Conservation (phyloP, 2,888 invertebrate genomes). For the Pelosia muscerda region DNA sequence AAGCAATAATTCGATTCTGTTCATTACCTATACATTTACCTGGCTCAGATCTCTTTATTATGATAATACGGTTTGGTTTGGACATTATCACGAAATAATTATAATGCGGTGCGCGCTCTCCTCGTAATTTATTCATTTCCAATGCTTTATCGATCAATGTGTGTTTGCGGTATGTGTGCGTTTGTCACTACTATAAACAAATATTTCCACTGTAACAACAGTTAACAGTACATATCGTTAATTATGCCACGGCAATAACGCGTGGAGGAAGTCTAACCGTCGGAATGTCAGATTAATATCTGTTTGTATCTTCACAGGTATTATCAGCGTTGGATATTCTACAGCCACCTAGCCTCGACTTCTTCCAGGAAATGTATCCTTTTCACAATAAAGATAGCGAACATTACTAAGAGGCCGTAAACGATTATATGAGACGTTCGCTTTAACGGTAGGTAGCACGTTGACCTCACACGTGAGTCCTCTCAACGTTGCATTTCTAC, state of each 20-base stretch:
- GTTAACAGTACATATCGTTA: constrained; percentile 50
- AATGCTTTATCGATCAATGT: constrained; percentile 71
- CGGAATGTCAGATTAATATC: constrained; percentile 33
- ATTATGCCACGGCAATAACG: constrained; percentile 53
- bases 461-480: constrained; percentile 63
- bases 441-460: constrained; percentile 64
- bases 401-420: constrained; percentile 54
- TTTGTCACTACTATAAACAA: constrained; percentile 60
- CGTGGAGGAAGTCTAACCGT: constrained; percentile 32
- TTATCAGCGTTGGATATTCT: constrained; percentile 99
- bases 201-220: constrained; percentile 64
- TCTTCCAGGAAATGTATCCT: constrained; percentile 99
- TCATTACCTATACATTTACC: constrained; percentile 41
- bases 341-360: constrained; percentile 99
- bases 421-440: constrained; percentile 48
- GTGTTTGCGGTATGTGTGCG: constrained; percentile 63
- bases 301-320: constrained; percentile 90
- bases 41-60: constrained; percentile 49
- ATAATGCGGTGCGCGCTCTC: constrained; percentile 59
- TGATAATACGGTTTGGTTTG: constrained; percentile 56
- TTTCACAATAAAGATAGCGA: constrained; percentile 73
- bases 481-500: constrained; percentile 58
- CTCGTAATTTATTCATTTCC: constrained; percentile 75
- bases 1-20: constrained; percentile 35
- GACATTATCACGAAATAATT: constrained; percentile 67